Conservation (phyloP, 2,888 invertebrate genomes). For the Colostygia pectinataria region DNA sequence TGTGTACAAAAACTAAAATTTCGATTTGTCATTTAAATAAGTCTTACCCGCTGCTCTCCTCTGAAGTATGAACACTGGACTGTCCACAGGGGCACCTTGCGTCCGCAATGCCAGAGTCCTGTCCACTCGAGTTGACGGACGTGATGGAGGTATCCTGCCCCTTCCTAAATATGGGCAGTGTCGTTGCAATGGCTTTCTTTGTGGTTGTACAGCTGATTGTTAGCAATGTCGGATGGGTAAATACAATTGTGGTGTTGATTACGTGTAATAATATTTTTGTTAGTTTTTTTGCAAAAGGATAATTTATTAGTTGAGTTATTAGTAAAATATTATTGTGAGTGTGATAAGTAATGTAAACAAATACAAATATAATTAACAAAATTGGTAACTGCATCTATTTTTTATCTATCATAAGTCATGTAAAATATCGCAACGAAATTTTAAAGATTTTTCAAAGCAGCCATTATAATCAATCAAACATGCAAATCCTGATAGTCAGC, state of each 20-base stretch:
- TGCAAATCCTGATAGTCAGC: constrained; percentile 3
- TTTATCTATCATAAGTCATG: no score
- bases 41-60: constrained; percentile 87
- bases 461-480: background rate
- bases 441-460: background rate
- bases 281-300: background rate
- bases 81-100: constrained; percentile 86
- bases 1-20: no score
- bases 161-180: constrained; percentile 56
- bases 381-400: no score
- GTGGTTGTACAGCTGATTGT: constrained; percentile 5
- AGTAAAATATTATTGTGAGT: background rate
- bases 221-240: background rate
- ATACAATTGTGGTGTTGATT: background rate
- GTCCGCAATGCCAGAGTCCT: constrained; percentile 90
- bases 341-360: constrained; percentile 6
- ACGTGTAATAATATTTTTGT: no score
- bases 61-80: constrained; percentile 85
- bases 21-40: no score
- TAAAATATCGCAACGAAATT: no score
- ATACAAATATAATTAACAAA: background rate
- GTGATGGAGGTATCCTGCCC: constrained; percentile 88
- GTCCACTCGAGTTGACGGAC: constrained; percentile 91
- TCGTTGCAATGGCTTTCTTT: constrained; percentile 13
- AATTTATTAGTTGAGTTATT: background rate